A percentile compares a stretch with the other conserved stretches of the same genome.
Conservation (phyloP, 92 coral and sea anemone genomes). For the Micromussa lordhowensis region DNA sequence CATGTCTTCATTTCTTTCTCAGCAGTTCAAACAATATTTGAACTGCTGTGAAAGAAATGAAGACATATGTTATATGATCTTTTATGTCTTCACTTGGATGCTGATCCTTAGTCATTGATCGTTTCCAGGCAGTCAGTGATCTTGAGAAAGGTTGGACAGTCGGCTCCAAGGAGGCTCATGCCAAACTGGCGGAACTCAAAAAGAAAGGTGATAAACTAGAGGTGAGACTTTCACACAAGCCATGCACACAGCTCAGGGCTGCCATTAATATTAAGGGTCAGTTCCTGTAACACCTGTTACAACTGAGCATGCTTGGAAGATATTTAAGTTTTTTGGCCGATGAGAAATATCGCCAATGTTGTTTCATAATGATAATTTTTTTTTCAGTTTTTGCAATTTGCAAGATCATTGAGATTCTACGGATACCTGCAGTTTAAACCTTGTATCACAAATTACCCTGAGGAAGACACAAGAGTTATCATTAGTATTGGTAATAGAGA, state of each 20-base stretch:
- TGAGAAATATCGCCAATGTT: background rate
- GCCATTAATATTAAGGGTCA: too few species aligned
- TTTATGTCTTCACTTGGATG: too few species aligned
- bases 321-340: background rate
- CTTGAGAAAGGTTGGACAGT: slow-evolving; percentile 93
- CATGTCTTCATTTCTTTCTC: too few species aligned
- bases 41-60: too few species aligned
- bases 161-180: slow-evolving; percentile 85
- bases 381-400: slow-evolving; percentile 82
- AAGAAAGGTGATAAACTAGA: slow-evolving; percentile 80
- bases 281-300: too few species aligned
- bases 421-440: slow-evolving; percentile 93
- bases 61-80: too few species aligned
- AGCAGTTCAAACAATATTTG: too few species aligned
- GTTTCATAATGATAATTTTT: background rate
- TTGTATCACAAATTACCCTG: slow-evolving; percentile 85
- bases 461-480: slow-evolving; percentile 84
- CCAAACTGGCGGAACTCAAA: slow-evolving; percentile 76
- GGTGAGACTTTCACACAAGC: slow-evolving; percentile 45
- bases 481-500: slow-evolving; percentile 87
- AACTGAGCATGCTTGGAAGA: background rate
- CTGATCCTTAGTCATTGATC: background rate
- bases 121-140: slow-evolving; percentile 90
- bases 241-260: too few species aligned
- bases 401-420: slow-evolving; percentile 81